phyloP scores from a whole-genome alignment of 2,888 invertebrate genomes.

The Drosophila fulvimacula region DNA sequence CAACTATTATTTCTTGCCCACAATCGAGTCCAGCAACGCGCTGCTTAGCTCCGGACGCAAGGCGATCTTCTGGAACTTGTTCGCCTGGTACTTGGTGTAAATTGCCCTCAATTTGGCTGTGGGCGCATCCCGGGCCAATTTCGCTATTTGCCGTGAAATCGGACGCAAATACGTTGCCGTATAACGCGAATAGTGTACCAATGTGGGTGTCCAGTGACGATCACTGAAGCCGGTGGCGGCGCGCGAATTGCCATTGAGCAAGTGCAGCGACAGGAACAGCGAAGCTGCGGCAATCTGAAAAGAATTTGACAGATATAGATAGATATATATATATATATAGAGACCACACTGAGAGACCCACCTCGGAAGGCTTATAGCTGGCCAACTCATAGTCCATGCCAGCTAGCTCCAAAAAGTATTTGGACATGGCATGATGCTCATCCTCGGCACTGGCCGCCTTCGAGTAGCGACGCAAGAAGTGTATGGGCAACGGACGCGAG shows the following conservation, averaged over 20 bases:
- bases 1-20: conserved; percentile 58
- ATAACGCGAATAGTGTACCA: conserved; percentile 92
- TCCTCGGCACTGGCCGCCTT: conserved; percentile 87
- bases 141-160: conserved; percentile 89
- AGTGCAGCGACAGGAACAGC: conserved; percentile 81
- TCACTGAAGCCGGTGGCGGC: conserved; percentile 72
- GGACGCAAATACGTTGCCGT: conserved; percentile 88
- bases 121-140: conserved; percentile 89
- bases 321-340: neutral
- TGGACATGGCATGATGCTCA: conserved; percentile 91
- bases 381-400: conserved; percentile 92
- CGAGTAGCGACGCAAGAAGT: conserved; percentile 93
- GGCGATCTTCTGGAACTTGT: conserved; percentile 88
- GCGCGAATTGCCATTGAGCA: conserved; percentile 79
- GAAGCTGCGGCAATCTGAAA: conserved; percentile 83
- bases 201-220: conserved; percentile 90
- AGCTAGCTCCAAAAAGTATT: conserved; percentile 95
- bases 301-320: neutral
- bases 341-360: conserved; percentile 85
- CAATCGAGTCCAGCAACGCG: conserved; percentile 79
- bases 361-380: conserved; percentile 91
- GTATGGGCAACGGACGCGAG: conserved; percentile 94
- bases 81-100: conserved; percentile 88
- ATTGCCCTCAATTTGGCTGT: conserved; percentile 90
- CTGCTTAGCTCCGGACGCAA: conserved; percentile 87